Base-by-base conservation (phyloP, 2,888 invertebrate genomes). In the Itoplectis maculator region DNA sequence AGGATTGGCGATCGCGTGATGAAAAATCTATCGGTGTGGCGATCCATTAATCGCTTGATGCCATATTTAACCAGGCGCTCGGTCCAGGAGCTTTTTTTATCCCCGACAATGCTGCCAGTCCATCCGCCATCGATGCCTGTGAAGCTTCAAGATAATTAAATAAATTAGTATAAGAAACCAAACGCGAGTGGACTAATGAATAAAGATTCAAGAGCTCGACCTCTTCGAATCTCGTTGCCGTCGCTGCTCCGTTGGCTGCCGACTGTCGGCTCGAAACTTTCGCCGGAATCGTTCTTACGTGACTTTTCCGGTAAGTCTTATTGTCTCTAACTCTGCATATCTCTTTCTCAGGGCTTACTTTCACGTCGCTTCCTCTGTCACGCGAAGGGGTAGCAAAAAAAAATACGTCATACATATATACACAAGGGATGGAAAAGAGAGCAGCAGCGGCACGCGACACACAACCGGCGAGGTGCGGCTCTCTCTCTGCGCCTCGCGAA, bases 401-500 rank as follows among this genome's bases (percentile, higher is more conserved):
- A 29, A 2, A 29, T 29, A 29, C 29, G n/a, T n/a, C n/a, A n/a
- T n/a, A 29, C 29, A 2, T 5, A 29, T 1, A 35, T 18, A 45
- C 15, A 72, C 23, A 40, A 45, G 72, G n/a, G 37, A 73, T 35
- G 42, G 59, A 73, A 73, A 61, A 73, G n/a, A 73, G 20, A 73
- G 35, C 47, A 51, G 7, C 35, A 61, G 45, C 45, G 40, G 61
- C 61, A 37, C 45, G 72, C 45, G 59, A 61, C n/a, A 11, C 54
- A 23, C 15, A 37, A 29, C 29, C 35, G 6, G 56, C 45, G 35
- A 47, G 15, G n/a, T n/a, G n/a, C n/a, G n/a, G n/a, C n/a, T n/a
- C n/a, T n/a, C n/a, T n/a, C 59, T 37, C 29, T 9, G 56, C 11
- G 35, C 18, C 35, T 47, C 29, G n/a, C n/a, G 47, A 20, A 73